Conservation (phyloP, 2,797 vertebrate genomes). For the Jordanella pulchra region DNA sequence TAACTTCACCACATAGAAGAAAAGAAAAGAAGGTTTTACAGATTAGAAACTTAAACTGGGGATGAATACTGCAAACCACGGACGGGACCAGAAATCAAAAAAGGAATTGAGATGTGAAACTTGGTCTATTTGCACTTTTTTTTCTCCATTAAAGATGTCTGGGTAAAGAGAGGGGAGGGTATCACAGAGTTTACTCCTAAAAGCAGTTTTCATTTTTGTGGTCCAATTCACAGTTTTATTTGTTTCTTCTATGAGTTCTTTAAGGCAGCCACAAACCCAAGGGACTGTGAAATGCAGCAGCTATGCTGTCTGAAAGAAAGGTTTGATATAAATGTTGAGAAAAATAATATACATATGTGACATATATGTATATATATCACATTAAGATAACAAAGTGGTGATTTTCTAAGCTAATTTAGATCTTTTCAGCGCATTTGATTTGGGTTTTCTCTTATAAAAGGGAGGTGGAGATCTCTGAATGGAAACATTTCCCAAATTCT, state of each 20-base stretch:
- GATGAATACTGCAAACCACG: conserved; percentile 4
- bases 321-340: conserved; percentile 17
- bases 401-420: conserved; percentile 29
- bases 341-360: conserved; percentile 12
- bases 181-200: conserved; percentile 29
- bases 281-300: conserved; percentile 18
- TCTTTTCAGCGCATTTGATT: conserved; percentile 19
- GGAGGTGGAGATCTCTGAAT: conserved; percentile 8
- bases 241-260: conserved; percentile 54
- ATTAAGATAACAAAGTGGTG: conserved; percentile 19
- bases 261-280: conserved; percentile 27
- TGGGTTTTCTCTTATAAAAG: conserved; percentile 34
- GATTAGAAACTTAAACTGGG: background rate
- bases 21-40: no score
- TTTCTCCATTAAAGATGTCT: conserved; percentile 31
- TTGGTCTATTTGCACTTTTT: conserved; percentile 33
- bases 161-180: conserved; percentile 15
- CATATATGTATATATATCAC: conserved; percentile 15
- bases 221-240: conserved; percentile 56
- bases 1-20: no score
- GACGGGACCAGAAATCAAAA: conserved; percentile 14
- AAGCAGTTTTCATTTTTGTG: conserved; percentile 65
- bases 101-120: conserved; percentile 31
- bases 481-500: conserved; percentile 60
- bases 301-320: conserved; percentile 8